Percentiles rank a stretch among this genome's conserved stretches.
Evolutionary conservation across 2,888 invertebrate genomes (phyloP).

Genomic region (Ditula angustiorana): DNA sequence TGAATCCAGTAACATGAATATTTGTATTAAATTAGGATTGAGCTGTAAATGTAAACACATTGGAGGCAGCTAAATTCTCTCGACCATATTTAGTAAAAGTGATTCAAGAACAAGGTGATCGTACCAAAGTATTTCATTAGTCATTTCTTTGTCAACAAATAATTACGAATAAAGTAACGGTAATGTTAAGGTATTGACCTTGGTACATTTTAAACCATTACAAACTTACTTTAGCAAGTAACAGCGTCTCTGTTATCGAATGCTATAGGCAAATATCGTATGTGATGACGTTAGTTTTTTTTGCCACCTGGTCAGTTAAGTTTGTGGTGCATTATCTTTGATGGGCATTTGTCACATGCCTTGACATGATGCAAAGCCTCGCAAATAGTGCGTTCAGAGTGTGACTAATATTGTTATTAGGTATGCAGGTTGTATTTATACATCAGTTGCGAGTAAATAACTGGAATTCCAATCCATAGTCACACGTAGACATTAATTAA

Average conservation of each 20-base stretch:
- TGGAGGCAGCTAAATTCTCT: not conserved
- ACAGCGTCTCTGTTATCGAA: not conserved
- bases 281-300: not conserved
- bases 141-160: slow-evolving; percentile 33
- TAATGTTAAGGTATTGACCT: not conserved
- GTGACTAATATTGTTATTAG: slow-evolving; percentile 36
- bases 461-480: slow-evolving; percentile 11
- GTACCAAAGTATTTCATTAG: slow-evolving; percentile 19
- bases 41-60: not conserved
- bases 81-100: slow-evolving; percentile 19
- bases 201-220: not conserved
- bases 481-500: too few species aligned
- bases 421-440: slow-evolving; percentile 16
- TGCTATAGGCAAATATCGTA: not conserved
- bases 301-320: not conserved
- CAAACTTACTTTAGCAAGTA: slow-evolving; percentile 8
- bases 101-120: slow-evolving; percentile 26
- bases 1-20: not conserved
- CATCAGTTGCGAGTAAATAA: slow-evolving; percentile 23
- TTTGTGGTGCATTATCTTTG: slow-evolving; percentile 23
- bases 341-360: slow-evolving; percentile 22
- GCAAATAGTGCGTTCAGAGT: slow-evolving; percentile 2
- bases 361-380: slow-evolving; percentile 13
- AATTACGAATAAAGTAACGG: slow-evolving; percentile 23
- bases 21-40: not conserved